Evolutionary conservation across 2,113 vertebrate genomes (phyloP), one percentile per base, ranked within the genome.

Genomic region (Paradoxurus hermaphroditus): DNA sequence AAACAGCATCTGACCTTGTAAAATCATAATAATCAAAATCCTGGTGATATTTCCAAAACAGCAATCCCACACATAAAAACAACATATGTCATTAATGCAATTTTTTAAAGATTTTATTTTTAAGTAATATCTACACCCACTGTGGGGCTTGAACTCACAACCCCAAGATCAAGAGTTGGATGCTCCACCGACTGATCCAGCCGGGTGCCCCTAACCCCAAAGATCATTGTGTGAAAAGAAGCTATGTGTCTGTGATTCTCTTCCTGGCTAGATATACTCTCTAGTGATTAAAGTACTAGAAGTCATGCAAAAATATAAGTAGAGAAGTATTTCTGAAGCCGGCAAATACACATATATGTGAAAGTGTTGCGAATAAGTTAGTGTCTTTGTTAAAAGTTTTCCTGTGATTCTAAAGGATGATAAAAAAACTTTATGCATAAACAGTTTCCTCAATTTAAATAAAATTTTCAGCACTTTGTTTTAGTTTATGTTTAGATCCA

Each of bases 401-500:
- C 41, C 15, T 49, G 14, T 79, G 78, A 77, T 59, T 93, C 31
- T 89, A 36, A 85, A 77, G 31, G 78, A n/a, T 46, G 31, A 88
- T 65, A 8, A 67, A 88, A 83, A 27, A 23, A 44, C 11, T 36
- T 81, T 41, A 49, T 78, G 4, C 21, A 65, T 59, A 75, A 73
- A 15, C 7, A 83, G 13, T 39, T 46, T 94, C 10, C 88, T 78
- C 59, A 95, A 83, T 34, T 84, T 85, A 88, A 78, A 34, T 86
- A 14, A 75, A 86, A 67, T 29, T 86, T 70, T 81, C 36, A 70
- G 7, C 1, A 31, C 56, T n/a, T 90, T 91, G 67, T 19, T 72
- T 93, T 72, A 82, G 62, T 82, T 95, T 70, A 86, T 85, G 21
- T 88, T 96, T 89, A 41, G 5, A 93, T 79, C 75, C 34, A n/a